Base-by-base conservation (phyloP, 2,888 invertebrate species). In the Drosophila tripunctata region DNA sequence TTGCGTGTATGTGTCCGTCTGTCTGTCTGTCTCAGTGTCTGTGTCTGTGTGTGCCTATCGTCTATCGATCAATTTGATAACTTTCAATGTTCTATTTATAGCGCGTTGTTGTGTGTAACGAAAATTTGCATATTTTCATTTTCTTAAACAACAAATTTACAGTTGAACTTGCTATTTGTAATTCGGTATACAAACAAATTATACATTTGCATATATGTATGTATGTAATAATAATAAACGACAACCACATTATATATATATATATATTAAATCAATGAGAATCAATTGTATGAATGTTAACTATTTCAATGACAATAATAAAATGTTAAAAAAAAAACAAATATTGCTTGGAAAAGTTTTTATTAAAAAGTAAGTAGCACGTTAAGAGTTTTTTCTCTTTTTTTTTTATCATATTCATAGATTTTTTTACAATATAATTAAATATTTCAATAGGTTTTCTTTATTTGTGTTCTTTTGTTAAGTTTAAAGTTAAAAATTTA, bases 291-390 rank as follows among this genome's bases (percentile, higher is more conserved):
- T 86, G 78, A 81, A 88, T 88, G 88, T 87, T 85, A 89, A 89
- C 90, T 90, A 90, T 80, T 89, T 87, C 81, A 89, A 90, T 90
- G 89, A 90, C 89, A 89, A 89, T 89, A 89, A 89, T 89, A 88
- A 88, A 80, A 71, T 87, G 80, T 80, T 80, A 75, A 74, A 85
- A 80, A 85, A 63, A 27, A 50, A 35, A 14, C 1, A 35, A n/a
- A 19, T 19, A 3, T n/a, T n/a, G n/a, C n/a, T n/a, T n/a, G n/a
- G n/a, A n/a, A n/a, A n/a, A n/a, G n/a, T n/a, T n/a, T n/a, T n/a
- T n/a, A n/a, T n/a, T n/a, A n/a, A n/a, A n/a, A n/a, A n/a, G n/a
- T n/a, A n/a, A n/a, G n/a, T n/a, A n/a, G n/a, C n/a, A n/a, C n/a
- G n/a, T n/a, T n/a, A n/a, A n/a, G n/a, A n/a, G n/a, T n/a, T n/a